A percentile compares a stretch with the other conserved stretches of the same genome.
These are phyloP conservation scores for Uria aalge DNA, from an alignment of 2,113 vertebrate genomes.

Conservation along the genomic window DNA sequence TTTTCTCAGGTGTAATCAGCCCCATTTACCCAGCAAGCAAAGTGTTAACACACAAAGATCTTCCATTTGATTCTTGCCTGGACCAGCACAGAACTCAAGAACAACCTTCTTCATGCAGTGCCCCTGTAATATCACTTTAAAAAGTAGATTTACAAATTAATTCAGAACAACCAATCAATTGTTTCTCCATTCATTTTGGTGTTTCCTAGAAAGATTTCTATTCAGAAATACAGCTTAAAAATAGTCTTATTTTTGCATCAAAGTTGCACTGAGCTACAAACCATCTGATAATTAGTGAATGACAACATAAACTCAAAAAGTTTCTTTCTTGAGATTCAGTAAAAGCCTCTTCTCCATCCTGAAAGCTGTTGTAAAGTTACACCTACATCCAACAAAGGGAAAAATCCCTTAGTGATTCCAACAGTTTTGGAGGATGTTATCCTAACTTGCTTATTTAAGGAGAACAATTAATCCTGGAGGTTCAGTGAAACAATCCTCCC, in stretches of 20 bases:
- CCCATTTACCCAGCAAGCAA: background rate
- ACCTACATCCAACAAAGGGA: background rate
- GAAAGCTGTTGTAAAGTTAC: background rate
- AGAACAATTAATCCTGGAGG: background rate
- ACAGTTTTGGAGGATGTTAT: background rate
- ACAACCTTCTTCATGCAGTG: background rate
- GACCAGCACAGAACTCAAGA: background rate
- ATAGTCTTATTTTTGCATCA: background rate
- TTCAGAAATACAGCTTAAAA: background rate
- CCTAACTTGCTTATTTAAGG: background rate
- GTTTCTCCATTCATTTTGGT: background rate
- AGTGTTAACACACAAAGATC: background rate
- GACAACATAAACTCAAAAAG: background rate
- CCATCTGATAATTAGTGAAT: background rate
- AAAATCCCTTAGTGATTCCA: background rate
- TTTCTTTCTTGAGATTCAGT: background rate
- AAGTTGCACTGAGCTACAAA: background rate
- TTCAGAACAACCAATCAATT: background rate
- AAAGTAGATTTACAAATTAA: background rate
- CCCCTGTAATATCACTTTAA: background rate
- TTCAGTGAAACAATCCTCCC: background rate
- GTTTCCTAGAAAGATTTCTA: background rate
- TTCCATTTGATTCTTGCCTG: background rate
- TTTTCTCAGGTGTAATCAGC: background rate
- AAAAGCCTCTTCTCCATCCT: background rate